Base-by-base conservation (phyloP, 2,888 invertebrate genomes). In the Dyspetes luteomarginatus region DNA sequence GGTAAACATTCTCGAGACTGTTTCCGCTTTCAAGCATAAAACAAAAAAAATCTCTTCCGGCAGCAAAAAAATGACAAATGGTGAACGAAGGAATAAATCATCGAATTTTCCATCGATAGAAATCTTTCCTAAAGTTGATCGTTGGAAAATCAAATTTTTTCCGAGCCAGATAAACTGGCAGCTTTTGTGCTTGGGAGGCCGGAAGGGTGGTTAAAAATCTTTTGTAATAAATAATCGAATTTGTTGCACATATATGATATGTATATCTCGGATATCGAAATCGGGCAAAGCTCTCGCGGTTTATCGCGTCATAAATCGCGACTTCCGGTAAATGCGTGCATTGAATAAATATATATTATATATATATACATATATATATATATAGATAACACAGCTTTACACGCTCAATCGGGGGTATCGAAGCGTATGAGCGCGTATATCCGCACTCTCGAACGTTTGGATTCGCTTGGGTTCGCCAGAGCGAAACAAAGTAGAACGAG, bases 141-240 rank as follows among this genome's bases (percentile, higher is more conserved):
- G 26, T n/a, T 22, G 36, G n/a, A 41, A 5, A 24, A 22, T 19
- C 48, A 17, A 50, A 36, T 48, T 60, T 17, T 60, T 2, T 24
- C 15, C 48, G 4, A 83, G 82, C 80, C 71, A 60, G 84, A 86
- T 83, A 84, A 86, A 87, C 85, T 81, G 79, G 55, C n/a, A 9
- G 69, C 64, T 71, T 45, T 71, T 64, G 24, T 62, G 45, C 19
- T 17, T 55, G 74, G 26, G 26, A 56, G 22, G 28, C 50, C 43
- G 28, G 28, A 62, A 36, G 50, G 28, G 1, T 4, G 83, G 69
- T 62, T 74, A 76, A 85, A 84, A 78, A 83, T 83, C 78, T 60
- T 73, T 28, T 75, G 78, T 81, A 82, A 87, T 88, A 87, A 88
- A 86, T 88, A 86, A 87, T 83, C 83, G 86, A 81, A 85, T 87